These are phyloP conservation scores for Mythimna ferrago DNA, from an alignment of 2,888 invertebrate genomes.

Conservation along the genomic window DNA sequence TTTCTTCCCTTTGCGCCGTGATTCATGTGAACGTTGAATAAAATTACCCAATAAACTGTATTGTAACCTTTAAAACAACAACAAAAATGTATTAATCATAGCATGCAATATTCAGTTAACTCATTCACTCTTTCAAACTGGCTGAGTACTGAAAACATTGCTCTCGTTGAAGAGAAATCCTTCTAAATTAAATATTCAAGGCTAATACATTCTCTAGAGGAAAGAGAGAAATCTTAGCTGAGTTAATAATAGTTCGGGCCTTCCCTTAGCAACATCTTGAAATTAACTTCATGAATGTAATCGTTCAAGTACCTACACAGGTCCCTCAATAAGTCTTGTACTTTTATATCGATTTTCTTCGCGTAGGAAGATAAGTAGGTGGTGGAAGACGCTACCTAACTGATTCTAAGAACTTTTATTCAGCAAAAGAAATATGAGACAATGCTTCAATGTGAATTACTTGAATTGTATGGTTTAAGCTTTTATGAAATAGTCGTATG, in stretches of 20 bases:
- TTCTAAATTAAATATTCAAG: slow-evolving; percentile 50
- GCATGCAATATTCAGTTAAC: slow-evolving; percentile 5
- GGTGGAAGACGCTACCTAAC: background rate
- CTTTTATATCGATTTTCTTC: slow-evolving; percentile 23
- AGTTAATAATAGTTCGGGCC: slow-evolving; percentile 24
- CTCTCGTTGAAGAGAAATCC: slow-evolving; percentile 20
- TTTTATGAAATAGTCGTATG: background rate
- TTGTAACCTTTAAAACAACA: background rate
- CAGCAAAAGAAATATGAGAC: background rate
- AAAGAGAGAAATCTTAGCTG: slow-evolving; percentile 20
- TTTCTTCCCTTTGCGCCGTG: slow-evolving; percentile 11
- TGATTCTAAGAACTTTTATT: background rate
- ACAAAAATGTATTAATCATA: slow-evolving; percentile 1
- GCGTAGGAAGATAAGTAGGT: background rate
- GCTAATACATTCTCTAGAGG: slow-evolving; percentile 29
- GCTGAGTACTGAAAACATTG: slow-evolving; percentile 17
- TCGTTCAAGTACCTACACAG: background rate
- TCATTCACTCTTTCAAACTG: slow-evolving; percentile 17
- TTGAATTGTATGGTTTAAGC: background rate
- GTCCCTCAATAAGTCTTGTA: background rate
- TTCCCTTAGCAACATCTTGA: slow-evolving; percentile 5
- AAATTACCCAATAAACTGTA: background rate
- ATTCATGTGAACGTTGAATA: slow-evolving; percentile 1
- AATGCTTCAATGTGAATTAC: background rate
- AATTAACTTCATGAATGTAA: background rate